Conservation (phyloP, 2,888 invertebrate species). For the Rapana venosa region DNA sequence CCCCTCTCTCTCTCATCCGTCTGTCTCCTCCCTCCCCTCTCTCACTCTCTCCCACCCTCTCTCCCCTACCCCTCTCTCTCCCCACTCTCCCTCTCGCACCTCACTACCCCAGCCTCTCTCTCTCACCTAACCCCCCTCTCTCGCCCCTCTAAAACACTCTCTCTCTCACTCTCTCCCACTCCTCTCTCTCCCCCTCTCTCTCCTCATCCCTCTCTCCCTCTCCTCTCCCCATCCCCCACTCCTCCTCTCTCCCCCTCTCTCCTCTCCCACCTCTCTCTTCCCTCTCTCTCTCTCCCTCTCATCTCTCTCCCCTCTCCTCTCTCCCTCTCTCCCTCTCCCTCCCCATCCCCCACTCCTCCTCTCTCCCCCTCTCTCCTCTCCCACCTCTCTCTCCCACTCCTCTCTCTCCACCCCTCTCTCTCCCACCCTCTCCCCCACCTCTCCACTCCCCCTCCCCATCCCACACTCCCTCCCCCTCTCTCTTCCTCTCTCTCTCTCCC, state of each 20-base stretch:
- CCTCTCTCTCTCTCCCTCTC: background rate
- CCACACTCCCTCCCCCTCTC: background rate
- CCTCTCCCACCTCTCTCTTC: too few species aligned
- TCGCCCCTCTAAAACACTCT: too few species aligned
- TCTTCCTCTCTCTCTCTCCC: background rate
- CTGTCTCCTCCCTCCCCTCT: background rate
- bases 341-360: too few species aligned
- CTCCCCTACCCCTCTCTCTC: conserved; percentile 8
- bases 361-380: background rate
- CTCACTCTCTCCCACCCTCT: background rate
- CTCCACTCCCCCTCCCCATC: too few species aligned
- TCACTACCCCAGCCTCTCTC: background rate
- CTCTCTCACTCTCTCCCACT: too few species aligned
- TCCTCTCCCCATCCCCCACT: background rate
- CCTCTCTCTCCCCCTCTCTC: background rate
- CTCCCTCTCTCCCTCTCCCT: background rate
- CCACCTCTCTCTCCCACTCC: background rate
- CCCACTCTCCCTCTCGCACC: too few species aligned
- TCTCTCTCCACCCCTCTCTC: too few species aligned
- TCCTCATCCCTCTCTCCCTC: background rate
- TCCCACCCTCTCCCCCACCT: too few species aligned
- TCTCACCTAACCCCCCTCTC: too few species aligned
- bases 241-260: too few species aligned
- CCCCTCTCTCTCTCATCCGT: background rate
- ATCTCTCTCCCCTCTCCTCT: background rate